Conservation (phyloP, 2,797 vertebrate genomes). For the Bovichtus diacanthus region DNA sequence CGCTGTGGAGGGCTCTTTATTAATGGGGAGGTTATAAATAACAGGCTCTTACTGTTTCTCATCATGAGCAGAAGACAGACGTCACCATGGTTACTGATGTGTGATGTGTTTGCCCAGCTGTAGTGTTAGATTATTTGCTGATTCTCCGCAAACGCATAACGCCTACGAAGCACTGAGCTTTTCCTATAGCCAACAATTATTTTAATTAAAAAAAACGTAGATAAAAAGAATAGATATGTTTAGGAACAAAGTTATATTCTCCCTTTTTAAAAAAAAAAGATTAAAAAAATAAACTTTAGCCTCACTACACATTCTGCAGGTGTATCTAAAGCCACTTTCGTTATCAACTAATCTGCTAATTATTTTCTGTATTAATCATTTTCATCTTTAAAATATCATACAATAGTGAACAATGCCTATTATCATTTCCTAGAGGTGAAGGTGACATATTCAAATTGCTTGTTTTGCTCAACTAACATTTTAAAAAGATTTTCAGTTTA, state of each 20-base stretch:
- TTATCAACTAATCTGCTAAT: background rate
- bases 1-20: slow-evolving; percentile 36
- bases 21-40: slow-evolving; percentile 49
- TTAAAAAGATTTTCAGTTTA: background rate
- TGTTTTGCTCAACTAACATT: too few relatives aligned
- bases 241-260: background rate
- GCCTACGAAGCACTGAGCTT: background rate
- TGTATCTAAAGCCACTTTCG: background rate
- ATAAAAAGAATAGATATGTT: background rate
- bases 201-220: background rate
- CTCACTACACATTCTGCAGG: background rate
- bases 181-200: background rate
- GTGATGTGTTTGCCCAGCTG: background rate
- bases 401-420: background rate
- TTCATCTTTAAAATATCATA: background rate
- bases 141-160: slow-evolving; percentile 13
- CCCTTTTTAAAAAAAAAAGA: background rate
- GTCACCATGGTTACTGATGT: slow-evolving; percentile 62
- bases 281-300: too few relatives aligned
- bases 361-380: background rate
- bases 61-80: slow-evolving; percentile 21
- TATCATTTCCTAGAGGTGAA: background rate
- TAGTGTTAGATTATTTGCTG: slow-evolving; percentile 6
- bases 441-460: background rate
- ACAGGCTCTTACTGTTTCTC: slow-evolving; percentile 39